Conservation (phyloP, 1,140 invertebrate genomes). For the Listronotus bonariensis region DNA sequence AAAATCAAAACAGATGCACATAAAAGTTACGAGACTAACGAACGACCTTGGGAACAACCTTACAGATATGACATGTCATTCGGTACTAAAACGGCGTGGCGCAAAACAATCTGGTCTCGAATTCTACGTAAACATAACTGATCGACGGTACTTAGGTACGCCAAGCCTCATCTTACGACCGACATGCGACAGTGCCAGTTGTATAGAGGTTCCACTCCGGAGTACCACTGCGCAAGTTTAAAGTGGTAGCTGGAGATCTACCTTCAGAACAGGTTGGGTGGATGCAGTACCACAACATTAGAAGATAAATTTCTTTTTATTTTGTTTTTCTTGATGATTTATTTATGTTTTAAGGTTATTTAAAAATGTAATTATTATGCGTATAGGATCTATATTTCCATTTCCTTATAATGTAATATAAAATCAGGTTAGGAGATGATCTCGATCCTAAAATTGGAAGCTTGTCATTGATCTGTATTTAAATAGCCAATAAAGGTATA, state of each 20-base stretch:
- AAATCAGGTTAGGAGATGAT: too few species aligned
- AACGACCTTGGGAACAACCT: slow-evolving; percentile 47
- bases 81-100: background rate
- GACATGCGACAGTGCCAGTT: background rate
- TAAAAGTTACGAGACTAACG: slow-evolving; percentile 37
- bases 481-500: too few species aligned
- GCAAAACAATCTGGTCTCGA: background rate
- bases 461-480: too few species aligned
- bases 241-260: background rate
- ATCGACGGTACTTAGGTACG: background rate
- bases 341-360: background rate
- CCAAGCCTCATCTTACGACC: background rate
- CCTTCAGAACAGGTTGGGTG: slow-evolving; percentile 17
- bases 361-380: too few species aligned
- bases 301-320: slow-evolving; percentile 9
- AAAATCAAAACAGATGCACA: slow-evolving; percentile 22
- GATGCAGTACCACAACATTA: slow-evolving; percentile 3
- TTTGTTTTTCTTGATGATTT: background rate
- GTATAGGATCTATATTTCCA: too few species aligned
- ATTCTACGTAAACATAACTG: slow-evolving; percentile 26
- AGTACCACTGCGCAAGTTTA: slow-evolving; percentile 6
- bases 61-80: slow-evolving; percentile 18
- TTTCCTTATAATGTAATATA: too few species aligned
- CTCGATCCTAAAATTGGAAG: too few species aligned
- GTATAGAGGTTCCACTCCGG: background rate